Conservation (phyloP, 2,113 vertebrate species). For the Mustela lutreola region DNA sequence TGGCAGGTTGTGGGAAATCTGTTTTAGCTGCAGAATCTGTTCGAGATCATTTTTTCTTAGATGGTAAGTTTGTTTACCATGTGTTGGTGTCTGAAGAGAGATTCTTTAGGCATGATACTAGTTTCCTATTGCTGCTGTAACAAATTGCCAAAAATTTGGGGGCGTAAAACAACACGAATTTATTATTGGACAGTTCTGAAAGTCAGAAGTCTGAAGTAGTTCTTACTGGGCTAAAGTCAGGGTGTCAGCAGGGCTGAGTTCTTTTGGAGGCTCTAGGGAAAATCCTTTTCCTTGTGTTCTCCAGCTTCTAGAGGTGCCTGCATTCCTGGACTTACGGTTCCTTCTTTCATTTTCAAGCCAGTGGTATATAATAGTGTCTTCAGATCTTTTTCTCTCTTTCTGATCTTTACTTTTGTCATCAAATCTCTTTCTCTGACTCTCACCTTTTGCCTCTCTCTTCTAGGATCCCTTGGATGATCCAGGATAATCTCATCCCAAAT, state of each 20-base stretch:
- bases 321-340: neutral
- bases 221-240: neutral
- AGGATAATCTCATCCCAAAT: neutral
- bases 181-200: neutral
- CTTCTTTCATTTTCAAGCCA: neutral
- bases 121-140: slow-evolving; percentile 5
- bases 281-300: neutral
- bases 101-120: neutral
- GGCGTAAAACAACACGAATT: neutral
- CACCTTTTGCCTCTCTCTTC: neutral
- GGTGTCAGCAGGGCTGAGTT: neutral
- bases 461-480: neutral
- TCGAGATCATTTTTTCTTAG: slow-evolving; percentile 91
- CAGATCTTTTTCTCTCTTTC: neutral
- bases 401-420: neutral
- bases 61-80: slow-evolving; percentile 87
- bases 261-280: neutral
- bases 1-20: slow-evolving; percentile 99
- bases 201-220: slow-evolving; percentile 2
- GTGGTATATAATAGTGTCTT: neutral
- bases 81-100: slow-evolving; percentile 1
- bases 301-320: neutral
- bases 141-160: slow-evolving; percentile 35
- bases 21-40: slow-evolving; percentile 96
- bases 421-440: neutral